A percentile compares a stretch with the other conserved stretches of the same genome.
Conservation (phyloP, 2,113 vertebrate species). For the Pyxicephalus adspersus region DNA sequence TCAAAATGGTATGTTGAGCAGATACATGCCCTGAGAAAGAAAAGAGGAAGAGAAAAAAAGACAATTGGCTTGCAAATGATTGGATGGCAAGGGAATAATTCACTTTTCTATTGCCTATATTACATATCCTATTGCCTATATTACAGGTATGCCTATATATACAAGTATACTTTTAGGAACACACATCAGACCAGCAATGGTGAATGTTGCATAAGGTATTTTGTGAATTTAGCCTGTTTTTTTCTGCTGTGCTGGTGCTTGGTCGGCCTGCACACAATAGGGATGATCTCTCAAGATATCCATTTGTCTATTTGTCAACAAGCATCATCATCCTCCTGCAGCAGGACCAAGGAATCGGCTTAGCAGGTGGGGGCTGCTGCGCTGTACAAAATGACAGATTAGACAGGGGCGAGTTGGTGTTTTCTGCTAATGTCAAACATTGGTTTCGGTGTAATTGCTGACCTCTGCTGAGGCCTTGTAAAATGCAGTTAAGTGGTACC, state of each 20-base stretch:
- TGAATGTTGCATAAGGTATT: constrained; percentile 20
- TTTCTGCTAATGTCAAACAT: constrained; percentile 64
- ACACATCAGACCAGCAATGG: background rate
- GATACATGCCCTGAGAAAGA: too few species aligned
- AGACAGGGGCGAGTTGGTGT: constrained; percentile 60
- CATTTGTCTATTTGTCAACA: constrained; percentile 67
- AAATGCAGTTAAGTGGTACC: constrained; percentile 61
- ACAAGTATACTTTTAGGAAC: too few species aligned
- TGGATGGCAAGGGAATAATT: too few species aligned
- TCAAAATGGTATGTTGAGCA: too few species aligned
- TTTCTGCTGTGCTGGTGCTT: constrained; percentile 53
- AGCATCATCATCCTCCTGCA: constrained; percentile 63
- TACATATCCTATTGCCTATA: too few species aligned
- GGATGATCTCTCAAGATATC: constrained; percentile 61
- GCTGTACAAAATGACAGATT: constrained; percentile 65
- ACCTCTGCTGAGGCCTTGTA: constrained; percentile 61
- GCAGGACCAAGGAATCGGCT: constrained; percentile 57
- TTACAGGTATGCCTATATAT: too few species aligned
- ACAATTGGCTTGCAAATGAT: too few species aligned
- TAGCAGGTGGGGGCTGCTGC: constrained; percentile 67
- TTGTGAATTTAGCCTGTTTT: constrained; percentile 18
- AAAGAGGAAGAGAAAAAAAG: too few species aligned
- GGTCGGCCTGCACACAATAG: constrained; percentile 59
- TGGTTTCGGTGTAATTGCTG: constrained; percentile 63
- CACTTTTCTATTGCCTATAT: too few species aligned